Base-by-base conservation (phyloP, 2,888 invertebrate genomes). In the Elegia similella region DNA sequence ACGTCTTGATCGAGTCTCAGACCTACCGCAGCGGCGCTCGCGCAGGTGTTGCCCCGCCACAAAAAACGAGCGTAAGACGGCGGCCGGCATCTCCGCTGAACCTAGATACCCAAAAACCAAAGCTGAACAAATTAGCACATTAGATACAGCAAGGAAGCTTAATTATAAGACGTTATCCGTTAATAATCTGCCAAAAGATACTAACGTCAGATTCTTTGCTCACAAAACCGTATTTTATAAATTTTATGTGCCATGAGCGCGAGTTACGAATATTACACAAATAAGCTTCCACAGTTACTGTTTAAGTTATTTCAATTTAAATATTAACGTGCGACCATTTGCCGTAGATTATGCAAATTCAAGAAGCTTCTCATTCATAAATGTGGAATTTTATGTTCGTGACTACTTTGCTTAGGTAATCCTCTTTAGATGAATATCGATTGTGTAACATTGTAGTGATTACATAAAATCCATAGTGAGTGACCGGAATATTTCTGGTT, bases 1-100 rank as follows among this genome's bases (percentile, higher is more conserved):
- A 90, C 84, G 89, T 88, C 89, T 90, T 88, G 90, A 88, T 89
- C 87, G 87, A 78, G 90, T 90, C 90, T 89, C 87, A 87, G 90
- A 91, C 90, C 90, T 84, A 91, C 90, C 90, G 89, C 89, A 87
- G 88, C 85, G 86, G 68, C 74, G 80, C 72, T 80, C 82, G 82
- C 76, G 89, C 90, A 88, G 90, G 90, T 90, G 90, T 87, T 85
- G 79, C 78, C 68, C 23, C 62, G 65, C 75, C 68, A 83, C 75
- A 85, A 85, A 89, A 86, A 88, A 88, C 78, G 73, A 80, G 86
- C 87, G 90, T 90, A 89, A 88, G 76, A 80, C 86, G 81, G 68
- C 78, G 76, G 73, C 73, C 78, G 79, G 78, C 81, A 76, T 79
- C 82, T 82, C 70, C 72, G 67, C 67, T 72, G 75, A 66, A 64